Evolutionary conservation across 2,797 vertebrate species (phyloP).

Genomic region (Anguilla megastoma): DNA sequence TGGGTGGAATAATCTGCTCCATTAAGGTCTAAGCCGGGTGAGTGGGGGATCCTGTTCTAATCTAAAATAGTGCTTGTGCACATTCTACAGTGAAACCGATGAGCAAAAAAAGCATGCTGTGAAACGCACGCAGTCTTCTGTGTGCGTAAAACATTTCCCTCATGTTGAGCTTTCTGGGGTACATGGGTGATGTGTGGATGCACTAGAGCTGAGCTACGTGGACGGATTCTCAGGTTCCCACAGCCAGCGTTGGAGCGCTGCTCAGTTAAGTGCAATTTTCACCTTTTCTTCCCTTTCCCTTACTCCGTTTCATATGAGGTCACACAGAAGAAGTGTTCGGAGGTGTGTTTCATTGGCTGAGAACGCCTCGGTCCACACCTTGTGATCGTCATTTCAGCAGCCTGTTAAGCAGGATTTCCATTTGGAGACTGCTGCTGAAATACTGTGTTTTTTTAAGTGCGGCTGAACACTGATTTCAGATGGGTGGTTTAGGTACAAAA

Average conservation of each 20-base stretch:
- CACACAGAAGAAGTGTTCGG: not conserved
- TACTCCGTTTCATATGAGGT: not conserved
- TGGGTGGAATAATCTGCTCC: conserved; percentile 76
- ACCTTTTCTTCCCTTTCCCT: not conserved
- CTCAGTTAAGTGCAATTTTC: not conserved
- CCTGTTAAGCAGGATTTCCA: not conserved
- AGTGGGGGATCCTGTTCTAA: conserved; percentile 74
- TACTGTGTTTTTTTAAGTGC: not conserved
- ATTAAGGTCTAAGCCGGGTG: conserved; percentile 79
- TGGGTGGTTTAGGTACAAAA: not conserved
- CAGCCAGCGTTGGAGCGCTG: too few relatives aligned
- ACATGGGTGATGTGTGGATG: not conserved
- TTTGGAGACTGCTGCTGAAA: not conserved
- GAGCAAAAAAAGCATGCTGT: conserved; percentile 30
- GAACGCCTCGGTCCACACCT: not conserved
- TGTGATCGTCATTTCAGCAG: not conserved
- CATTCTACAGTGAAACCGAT: conserved; percentile 67
- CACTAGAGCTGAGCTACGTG: not conserved
- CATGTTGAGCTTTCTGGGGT: not conserved
- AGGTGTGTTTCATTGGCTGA: not conserved
- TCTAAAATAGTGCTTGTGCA: conserved; percentile 74
- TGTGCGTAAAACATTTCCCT: not conserved
- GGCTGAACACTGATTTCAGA: not conserved
- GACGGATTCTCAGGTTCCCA: not conserved
- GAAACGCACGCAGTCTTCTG: too few relatives aligned